Evolutionary conservation across 1,140 invertebrate genomes (phyloP), one percentile per base, ranked within the genome.

Genomic region (Bombus waltoni): DNA sequence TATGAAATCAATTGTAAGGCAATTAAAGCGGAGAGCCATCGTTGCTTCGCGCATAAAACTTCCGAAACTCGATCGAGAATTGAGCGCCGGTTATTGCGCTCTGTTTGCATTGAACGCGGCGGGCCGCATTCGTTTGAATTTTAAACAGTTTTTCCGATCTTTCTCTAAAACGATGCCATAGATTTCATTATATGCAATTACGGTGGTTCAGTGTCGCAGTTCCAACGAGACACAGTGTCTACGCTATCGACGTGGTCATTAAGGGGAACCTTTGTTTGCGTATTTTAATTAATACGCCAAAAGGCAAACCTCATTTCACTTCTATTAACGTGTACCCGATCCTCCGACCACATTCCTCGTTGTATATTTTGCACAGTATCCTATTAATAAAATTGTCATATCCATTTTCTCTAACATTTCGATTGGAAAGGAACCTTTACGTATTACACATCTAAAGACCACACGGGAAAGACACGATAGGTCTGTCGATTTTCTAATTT

Each of bases 51-150:
- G 57, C 10, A 65, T 44, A 70, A 62, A 85, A 75, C 79, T 86
- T 82, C 32, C 62, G 32, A 76, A 82, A 82, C 80, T 82, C 84
- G 72, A 86, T 86, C 80, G 72, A 44, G 35, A 85, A 74, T 72
- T 68, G 70, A 85, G 28, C 47, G 25, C 22, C 44, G 59, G 62
- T 81, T 85, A 74, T 75, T 73, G 44, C 79, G 40, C 71, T 53
- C 47, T 82, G 71, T 81, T 59, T 70, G 80, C 62, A 68, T 66
- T 40, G 35, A 4, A 35, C 35, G 22, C 66, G 42, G 32, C 32
- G 44, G 10, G 42, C 22, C 47, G 84, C 44, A 68, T 86, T 86
- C 71, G 47, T 86, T 86, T 86, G 84, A 86, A 86, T 86, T 82
- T 81, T 81, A 82, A 86, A 70, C 65, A 53, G 62, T 47, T 70